A percentile compares a stretch with the other conserved stretches of the same genome.
phyloP scores from a whole-genome alignment of 1,140 invertebrate genomes.

The Megalopta genalis region DNA sequence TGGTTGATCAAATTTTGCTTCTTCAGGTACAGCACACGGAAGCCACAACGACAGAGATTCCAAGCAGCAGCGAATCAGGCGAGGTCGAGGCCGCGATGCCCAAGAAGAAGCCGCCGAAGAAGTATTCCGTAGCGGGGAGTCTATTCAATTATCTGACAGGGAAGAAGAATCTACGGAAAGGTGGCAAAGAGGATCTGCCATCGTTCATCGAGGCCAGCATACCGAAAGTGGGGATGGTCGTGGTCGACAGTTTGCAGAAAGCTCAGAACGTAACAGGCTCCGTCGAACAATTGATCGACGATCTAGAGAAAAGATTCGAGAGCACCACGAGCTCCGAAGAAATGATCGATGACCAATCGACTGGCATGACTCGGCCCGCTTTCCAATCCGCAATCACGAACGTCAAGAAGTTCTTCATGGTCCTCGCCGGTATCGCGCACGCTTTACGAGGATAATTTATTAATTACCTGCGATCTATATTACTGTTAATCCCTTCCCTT shows the following conservation, averaged over 20 bases:
- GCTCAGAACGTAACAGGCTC: slow-evolving; percentile 62
- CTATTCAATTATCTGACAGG: slow-evolving; percentile 1
- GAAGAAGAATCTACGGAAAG: slow-evolving; percentile 17
- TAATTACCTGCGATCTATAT: too few relatives aligned
- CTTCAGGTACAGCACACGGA: not conserved
- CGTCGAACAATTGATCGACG: slow-evolving; percentile 62
- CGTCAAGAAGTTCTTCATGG: slow-evolving; percentile 68
- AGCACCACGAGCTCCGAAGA: slow-evolving; percentile 16
- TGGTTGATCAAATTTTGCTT: not conserved
- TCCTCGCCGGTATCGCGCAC: slow-evolving; percentile 55
- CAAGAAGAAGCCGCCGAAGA: slow-evolving; percentile 13
- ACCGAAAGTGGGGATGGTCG: slow-evolving; percentile 62
- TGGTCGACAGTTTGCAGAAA: slow-evolving; percentile 62
- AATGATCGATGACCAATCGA: not conserved
- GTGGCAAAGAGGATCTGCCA: slow-evolving; percentile 36
- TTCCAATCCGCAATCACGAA: slow-evolving; percentile 57
- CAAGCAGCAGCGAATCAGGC: not conserved
- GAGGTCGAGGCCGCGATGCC: slow-evolving; percentile 15
- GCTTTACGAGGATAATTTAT: slow-evolving; percentile 43
- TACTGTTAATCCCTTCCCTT: too few relatives aligned
- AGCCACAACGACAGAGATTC: not conserved
- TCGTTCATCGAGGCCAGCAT: slow-evolving; percentile 64
- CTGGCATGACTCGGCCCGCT: slow-evolving; percentile 28
- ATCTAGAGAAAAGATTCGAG: slow-evolving; percentile 62
- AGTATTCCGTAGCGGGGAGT: not conserved